A percentile compares a stretch with the other conserved stretches of the same genome.
Evolutionary conservation across 2,797 vertebrate species (phyloP).

Genomic region (Gorsachius magnificus): DNA sequence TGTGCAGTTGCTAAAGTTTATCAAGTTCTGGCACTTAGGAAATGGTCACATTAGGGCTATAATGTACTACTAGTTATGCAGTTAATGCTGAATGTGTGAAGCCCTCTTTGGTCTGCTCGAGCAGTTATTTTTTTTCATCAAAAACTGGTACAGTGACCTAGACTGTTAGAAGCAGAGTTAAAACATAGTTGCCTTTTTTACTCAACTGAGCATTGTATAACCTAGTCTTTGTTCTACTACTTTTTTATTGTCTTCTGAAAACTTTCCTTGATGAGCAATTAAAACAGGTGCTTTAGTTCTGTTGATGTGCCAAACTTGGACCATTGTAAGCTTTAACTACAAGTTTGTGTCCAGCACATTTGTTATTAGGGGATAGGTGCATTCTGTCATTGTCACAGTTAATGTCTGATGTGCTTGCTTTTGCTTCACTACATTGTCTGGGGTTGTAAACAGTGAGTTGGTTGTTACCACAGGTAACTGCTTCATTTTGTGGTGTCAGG

Average conservation of each 20-base stretch:
- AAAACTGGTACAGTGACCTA: constrained; percentile 40
- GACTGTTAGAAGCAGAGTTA: constrained; percentile 53
- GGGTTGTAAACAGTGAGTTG: constrained; percentile 11
- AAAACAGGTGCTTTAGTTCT: constrained; percentile 62
- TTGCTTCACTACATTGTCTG: background rate
- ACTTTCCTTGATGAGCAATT: constrained; percentile 6
- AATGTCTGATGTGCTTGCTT: background rate
- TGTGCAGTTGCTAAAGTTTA: background rate
- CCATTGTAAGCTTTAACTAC: constrained; percentile 37
- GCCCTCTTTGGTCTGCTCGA: constrained; percentile 7
- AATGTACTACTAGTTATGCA: background rate
- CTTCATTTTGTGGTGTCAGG: background rate
- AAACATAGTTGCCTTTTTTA: constrained; percentile 69
- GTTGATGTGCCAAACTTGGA: constrained; percentile 73
- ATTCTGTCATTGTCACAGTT: background rate
- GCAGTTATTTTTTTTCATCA: constrained; percentile 14
- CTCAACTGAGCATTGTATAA: constrained; percentile 42
- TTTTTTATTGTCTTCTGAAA: constrained; percentile 55
- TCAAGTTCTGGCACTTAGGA: constrained; percentile 27
- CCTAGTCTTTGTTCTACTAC: constrained; percentile 40
- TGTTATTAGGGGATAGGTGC: constrained; percentile 32
- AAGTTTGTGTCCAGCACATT: constrained; percentile 18
- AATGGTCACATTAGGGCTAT: background rate
- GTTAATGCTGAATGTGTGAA: constrained; percentile 26
- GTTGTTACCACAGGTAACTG: background rate